Base-by-base conservation (phyloP, 92 coral and sea anemone genomes). In the Palythoa grandiflora region DNA sequence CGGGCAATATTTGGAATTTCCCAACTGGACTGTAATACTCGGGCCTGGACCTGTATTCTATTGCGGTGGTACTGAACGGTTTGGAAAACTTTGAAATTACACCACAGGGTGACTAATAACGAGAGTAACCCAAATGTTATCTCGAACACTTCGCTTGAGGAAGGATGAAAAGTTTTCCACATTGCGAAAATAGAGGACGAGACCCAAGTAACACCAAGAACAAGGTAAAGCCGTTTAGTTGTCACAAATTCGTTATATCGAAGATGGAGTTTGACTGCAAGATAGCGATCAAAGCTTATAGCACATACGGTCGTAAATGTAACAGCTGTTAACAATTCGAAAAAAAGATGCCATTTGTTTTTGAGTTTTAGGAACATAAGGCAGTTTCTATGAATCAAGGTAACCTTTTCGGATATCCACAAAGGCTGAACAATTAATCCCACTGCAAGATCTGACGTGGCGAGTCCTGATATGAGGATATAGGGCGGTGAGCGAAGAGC, bases 181-280 rank as follows among this genome's bases (percentile, higher is more conserved):
- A 60, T 75, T 75, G 79, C 61, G 36, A 75, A 75, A 20, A 75
- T 52, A 14, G 79, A 48, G 60, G 59, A 50, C 4, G 54, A 19
- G 13, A 50, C 60, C 79, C 79, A 75, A 19, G 48, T 19, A 53
- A 13, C 15, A 20, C 79, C 79, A 6, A 75, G 59, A 75, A 48
- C 60, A 47, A 75, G 28, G 9, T 9, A 11, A 3, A 50, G 11
- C 47, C 79, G 79, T 8, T 75, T 47, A 9, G 20, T 19, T 7
- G 79, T 75, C n/a, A 75, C 79, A 75, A 75, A 13, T 20, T 75
- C 79, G 54, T 50, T 52, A 48, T 50, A 75, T 20, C 79, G 79
- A 10, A 75, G 61, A 36, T 75, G 79, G 7, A 75, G 79, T 47
- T 48, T 47, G 57, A 75, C 36, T 3, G 79, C 79, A n/a, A 75